Base-by-base conservation (phyloP, 2,113 vertebrate genomes). In the Sula dactylatra region DNA sequence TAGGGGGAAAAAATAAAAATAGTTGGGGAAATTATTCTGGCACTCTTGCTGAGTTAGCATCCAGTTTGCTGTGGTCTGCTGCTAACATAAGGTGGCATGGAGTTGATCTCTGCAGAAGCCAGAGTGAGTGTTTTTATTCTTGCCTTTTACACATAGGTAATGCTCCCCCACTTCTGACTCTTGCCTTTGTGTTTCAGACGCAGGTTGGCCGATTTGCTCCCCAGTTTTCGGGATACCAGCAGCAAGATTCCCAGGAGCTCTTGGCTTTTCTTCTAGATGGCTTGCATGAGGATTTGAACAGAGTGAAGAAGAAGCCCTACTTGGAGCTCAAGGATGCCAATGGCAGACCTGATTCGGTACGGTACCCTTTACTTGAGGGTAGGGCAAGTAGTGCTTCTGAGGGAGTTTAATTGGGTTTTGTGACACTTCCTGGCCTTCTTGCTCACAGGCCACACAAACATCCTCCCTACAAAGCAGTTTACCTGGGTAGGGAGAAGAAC, bases 151-250 rank as follows among this genome's bases (percentile, higher is more conserved):
- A 13, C 8, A 8, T 6, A 25, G 14, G 13, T 70, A 20, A 32
- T 29, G 16, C 25, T 64, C 25, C 36, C 34, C 14, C 7, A n/a
- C 5, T 27, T 26, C 54, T 66, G 45, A 47, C 44, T 59, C 9
- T 56, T 69, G 34, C 56, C 18, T 86, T 87, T 2, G 3, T 92
- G 38, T 93, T 95, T 96, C 97, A 99, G 99, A 99, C 99, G 2
- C 99, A 99, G 97, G 99, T 99, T 29, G 99, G 99, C 45, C 98
- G 99, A 56, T 99, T 99, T 96, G 99, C 99, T n/a, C 99, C 99
- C 78, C 99, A 99, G 97, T 99, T 99, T 98, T 99, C 99, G 59
- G 99, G 99, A 84, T 99, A 99, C 96, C 99, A 99, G 95, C 99
- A 99, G 93, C 99, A 99, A 96, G 99, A 99, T 98, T 99, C 99